Evolutionary conservation across 2,888 invertebrate genomes (phyloP), one percentile per base, ranked within the genome.

Genomic region (Sphinx pinastri): DNA sequence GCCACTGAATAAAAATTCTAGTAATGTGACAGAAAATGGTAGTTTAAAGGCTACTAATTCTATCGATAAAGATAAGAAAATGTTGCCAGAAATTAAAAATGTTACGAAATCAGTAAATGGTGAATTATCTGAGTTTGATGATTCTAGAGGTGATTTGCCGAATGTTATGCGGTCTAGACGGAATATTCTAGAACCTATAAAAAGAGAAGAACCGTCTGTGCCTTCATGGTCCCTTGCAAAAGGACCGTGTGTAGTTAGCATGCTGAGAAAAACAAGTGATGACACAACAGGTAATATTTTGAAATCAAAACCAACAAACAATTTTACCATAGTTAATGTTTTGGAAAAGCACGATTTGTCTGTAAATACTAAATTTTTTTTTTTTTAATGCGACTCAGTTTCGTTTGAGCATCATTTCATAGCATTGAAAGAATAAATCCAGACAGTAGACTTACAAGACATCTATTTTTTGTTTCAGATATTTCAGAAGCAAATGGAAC

Each of bases 141-240:
- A 38, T 8, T 54, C 67, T 11, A 59, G 25, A 16, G 81, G 79
- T 16, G 91, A 91, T 71, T 75, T 93, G 75, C 92, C 93, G 0
- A 84, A 78, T 70, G 80, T 92, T 49, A 74, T 89, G 75, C 85
- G 91, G 69, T 87, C 92, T 0, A 84, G 91, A 59, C 85, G 92
- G 72, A 93, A 88, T 79, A 84, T 94, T 72, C 75, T 94, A 72
- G 94, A 94, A 76, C 94, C 94, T 45, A 83, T 94, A 19, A 89
- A 86, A 67, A 87, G 88, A 52, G 91, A 91, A 57, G 87, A 88
- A 0, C 81, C 81, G 3, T 76, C 80, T 0, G 84, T 86, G 4
- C 94, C 94, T 0, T 76, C 84, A 1, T 94, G 94, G 94, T 93
- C 94, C 5, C 74, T 94, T 47, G 94, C 94, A 0, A 94, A 93